Evolutionary conservation across 2,797 vertebrate genomes (phyloP).

Genomic region (Myotis myotis): DNA sequence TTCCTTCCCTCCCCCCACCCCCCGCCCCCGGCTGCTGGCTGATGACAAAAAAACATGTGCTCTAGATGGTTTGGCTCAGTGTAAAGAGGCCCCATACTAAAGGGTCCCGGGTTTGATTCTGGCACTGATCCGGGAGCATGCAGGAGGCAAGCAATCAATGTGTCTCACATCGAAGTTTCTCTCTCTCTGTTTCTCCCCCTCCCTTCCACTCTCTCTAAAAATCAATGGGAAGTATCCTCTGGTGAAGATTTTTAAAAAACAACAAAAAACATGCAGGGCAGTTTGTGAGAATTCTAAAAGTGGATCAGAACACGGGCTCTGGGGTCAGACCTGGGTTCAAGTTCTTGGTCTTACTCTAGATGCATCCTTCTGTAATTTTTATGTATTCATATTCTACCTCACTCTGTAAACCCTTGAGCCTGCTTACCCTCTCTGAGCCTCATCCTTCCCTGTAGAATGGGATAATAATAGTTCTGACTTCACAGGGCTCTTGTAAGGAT

Average conservation of each 20-base stretch:
- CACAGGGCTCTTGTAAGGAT: constrained; percentile 26
- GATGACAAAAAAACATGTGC: background rate
- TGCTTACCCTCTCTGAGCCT: constrained; percentile 40
- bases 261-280: background rate
- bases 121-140: no score
- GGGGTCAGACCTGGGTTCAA: background rate
- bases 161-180: no score
- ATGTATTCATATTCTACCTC: background rate
- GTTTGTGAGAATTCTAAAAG: background rate
- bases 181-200: no score
- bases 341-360: background rate
- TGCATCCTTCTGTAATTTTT: background rate
- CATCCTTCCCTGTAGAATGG: constrained; percentile 54
- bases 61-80: no score
- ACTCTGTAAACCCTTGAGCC: background rate
- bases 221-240: no score
- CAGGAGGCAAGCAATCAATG: no score
- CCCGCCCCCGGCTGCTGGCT: background rate
- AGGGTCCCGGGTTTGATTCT: no score
- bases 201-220: no score
- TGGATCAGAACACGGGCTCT: background rate
- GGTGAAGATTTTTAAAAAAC: background rate
- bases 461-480: constrained; percentile 76
- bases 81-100: no score
- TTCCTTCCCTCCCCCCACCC: background rate